Conservation (phyloP, 2,888 invertebrate species). For the Drosophila mettleri region DNA sequence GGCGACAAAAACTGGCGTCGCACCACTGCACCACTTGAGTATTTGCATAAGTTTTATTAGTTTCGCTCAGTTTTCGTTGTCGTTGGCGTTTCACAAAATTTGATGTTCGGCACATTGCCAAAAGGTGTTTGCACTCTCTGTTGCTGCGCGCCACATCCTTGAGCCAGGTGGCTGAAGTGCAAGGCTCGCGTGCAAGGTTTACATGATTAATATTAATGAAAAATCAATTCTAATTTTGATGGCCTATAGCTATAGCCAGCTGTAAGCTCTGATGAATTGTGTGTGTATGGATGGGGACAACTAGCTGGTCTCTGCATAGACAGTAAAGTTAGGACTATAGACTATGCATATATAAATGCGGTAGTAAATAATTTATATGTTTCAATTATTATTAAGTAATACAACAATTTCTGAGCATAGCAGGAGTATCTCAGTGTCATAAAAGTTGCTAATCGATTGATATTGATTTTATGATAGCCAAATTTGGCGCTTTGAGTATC, state of each 20-base stretch:
- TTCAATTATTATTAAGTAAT: too few species aligned
- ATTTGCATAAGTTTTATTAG: slow-evolving; percentile 17
- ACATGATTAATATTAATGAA: slow-evolving; percentile 69
- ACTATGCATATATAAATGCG: not conserved
- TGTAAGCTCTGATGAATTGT: not conserved
- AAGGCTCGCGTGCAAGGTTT: slow-evolving; percentile 54
- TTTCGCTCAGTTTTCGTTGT: slow-evolving; percentile 2
- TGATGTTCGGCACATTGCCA: slow-evolving; percentile 31
- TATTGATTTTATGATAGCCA: not conserved
- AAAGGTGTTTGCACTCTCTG: slow-evolving; percentile 18
- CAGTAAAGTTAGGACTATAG: not conserved
- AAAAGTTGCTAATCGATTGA: slow-evolving; percentile 1
- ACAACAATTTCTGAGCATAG: not conserved
- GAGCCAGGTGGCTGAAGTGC: slow-evolving; percentile 56
- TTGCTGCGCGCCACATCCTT: slow-evolving; percentile 41
- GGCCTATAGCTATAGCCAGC: slow-evolving; percentile 1
- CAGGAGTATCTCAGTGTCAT: not conserved
- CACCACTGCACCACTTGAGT: slow-evolving; percentile 5
- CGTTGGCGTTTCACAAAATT: slow-evolving; percentile 4
- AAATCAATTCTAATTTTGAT: slow-evolving; percentile 62
- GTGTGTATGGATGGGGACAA: not conserved
- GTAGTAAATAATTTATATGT: too few species aligned
- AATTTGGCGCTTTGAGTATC: not conserved
- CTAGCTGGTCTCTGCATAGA: not conserved
- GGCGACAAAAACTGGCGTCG: slow-evolving; percentile 13